These are phyloP conservation scores for Perca fluviatilis DNA, from an alignment of 2,113 vertebrate genomes.

Conservation along the genomic window DNA sequence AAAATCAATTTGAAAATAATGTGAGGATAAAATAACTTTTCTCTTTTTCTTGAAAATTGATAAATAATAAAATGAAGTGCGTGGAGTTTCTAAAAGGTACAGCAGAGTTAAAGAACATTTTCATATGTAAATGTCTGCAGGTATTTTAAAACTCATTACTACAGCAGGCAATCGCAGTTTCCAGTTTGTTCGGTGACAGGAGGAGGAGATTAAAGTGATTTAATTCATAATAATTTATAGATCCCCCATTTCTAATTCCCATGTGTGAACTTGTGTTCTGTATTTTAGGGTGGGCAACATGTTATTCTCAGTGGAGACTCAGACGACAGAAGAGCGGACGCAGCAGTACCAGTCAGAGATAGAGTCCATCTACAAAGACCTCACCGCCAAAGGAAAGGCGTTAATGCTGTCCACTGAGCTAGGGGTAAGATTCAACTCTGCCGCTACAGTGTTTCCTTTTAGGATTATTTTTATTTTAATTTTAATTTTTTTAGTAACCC, in stretches of 20 bases:
- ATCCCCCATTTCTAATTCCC: no score
- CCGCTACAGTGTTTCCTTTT: neutral
- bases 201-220: neutral
- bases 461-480: no score
- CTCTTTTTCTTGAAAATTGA: no score
- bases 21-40: no score
- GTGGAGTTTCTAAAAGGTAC: neutral
- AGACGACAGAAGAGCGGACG: constrained; percentile 96
- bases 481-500: no score
- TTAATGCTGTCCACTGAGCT: constrained; percentile 94
- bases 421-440: constrained; percentile 83
- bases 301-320: constrained; percentile 97
- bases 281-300: constrained; percentile 92
- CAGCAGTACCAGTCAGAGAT: constrained; percentile 98
- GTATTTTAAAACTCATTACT: neutral
- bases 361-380: constrained; percentile 95
- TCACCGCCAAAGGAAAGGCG: constrained; percentile 95
- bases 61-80: no score
- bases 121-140: neutral
- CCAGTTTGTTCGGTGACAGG: neutral
- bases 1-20: no score
- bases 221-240: no score
- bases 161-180: neutral
- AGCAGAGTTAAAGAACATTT: neutral
- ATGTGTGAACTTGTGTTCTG: neutral